phyloP scores from a whole-genome alignment of 2,113 vertebrate genomes.

The Forbesichthys papilliferus region DNA sequence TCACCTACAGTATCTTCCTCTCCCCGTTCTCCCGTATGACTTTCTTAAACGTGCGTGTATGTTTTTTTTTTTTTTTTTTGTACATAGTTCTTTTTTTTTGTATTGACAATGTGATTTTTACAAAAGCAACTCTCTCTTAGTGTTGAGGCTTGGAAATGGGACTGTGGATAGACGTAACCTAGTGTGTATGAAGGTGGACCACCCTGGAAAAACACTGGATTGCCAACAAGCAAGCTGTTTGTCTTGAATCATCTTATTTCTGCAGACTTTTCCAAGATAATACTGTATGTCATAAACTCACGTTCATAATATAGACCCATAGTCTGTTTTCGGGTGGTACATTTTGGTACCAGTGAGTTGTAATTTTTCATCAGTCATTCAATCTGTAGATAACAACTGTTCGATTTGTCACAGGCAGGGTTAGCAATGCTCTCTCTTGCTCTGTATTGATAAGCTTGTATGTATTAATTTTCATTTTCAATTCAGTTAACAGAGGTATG shows the following conservation, averaged over 20 bases:
- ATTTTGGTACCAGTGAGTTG: no score
- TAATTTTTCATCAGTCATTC: not conserved
- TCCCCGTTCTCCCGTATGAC: conserved; percentile 6
- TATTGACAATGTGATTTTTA: conserved; percentile 61
- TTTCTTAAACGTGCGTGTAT: conserved; percentile 40
- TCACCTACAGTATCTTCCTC: not conserved
- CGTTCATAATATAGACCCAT: no score
- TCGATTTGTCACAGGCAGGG: no score
- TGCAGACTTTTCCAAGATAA: no score
- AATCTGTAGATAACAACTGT: not conserved
- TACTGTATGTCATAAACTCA: no score
- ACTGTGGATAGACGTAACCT: conserved; percentile 20
- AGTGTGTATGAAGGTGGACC: conserved; percentile 34
- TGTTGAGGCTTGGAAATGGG: conserved; percentile 8
- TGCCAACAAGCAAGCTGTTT: conserved; percentile 8
- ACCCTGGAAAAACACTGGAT: conserved; percentile 24
- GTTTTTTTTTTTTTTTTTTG: conserved; percentile 70
- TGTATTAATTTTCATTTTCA: no score
- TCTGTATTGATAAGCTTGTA: not conserved
- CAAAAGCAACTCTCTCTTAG: conserved; percentile 35
- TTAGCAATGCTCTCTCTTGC: not conserved
- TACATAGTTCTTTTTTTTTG: conserved; percentile 63
- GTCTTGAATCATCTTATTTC: not conserved
- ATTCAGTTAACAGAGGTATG: no score
- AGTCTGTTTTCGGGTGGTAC: no score